Evolutionary conservation across 2,797 vertebrate species (phyloP), one percentile per base, ranked within the genome.

Genomic region (Anabacerthia variegaticeps): DNA sequence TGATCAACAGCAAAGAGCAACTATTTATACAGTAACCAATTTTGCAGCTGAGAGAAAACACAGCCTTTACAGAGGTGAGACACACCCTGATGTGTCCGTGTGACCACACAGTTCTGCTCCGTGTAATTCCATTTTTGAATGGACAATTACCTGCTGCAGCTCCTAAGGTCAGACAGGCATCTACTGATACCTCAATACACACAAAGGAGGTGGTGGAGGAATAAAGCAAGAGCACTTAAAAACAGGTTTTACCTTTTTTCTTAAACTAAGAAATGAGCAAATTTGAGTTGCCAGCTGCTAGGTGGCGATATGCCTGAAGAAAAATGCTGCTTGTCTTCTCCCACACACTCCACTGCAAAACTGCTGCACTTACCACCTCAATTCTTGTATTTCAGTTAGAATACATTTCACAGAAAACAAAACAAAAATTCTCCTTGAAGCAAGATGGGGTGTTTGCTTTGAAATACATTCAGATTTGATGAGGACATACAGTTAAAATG

Each of bases 241-340:
- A 55, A 6, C 18, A 63, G 27, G 9, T 66, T 91, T 73, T 52
- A 69, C 17, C 22, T 32, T 54, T 59, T 48, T 43, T 8, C 6
- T 69, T 30, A 8, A 36, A 27, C 32, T 41, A n/a, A 48, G 44
- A 65, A n/a, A 32, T 4, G 19, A 56, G 66, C 18, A 51, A 6
- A 20, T 30, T 63, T 7, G 44, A 71, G 63, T 13, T 44, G 48
- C 19, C 49, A 58, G 73, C 72, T 95, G 95, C 86, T 92, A 94
- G 95, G 81, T 92, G 95, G 95, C 62, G 66, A 88, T 89, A 51
- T 94, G 74, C 92, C 83, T 93, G 87, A 95, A 83, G 72, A 41
- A 83, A 81, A 80, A 67, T 5, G 23, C 19, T 32, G 61, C 36
- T 59, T 43, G 26, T 54, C 21, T 34, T 58, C 55, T 41, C 26